Evolutionary conservation across 2,113 vertebrate genomes (phyloP), one percentile per base, ranked within the genome.

Genomic region (rat (Rattus norvegicus)): DNA sequence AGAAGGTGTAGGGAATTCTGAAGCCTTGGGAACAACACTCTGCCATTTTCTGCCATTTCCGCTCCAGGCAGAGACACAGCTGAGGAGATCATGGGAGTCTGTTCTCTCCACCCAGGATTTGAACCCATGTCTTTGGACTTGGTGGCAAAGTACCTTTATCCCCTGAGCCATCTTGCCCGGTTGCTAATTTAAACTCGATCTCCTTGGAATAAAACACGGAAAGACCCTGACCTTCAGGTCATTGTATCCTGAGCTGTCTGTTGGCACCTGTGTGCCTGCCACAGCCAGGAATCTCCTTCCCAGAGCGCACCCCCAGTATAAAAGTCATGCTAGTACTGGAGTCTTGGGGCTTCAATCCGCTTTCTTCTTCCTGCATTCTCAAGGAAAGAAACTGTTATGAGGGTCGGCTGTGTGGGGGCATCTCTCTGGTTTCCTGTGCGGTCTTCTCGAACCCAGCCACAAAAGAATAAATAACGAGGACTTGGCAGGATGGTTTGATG

Each of bases 401-500:
- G 92, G 36, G 19, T 19, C 16, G 56, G 26, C n/a, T 11, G 72
- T 67, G 26, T 69, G 22, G 10, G n/a, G 11, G 39, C 80, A 30
- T 80, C 56, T 72, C 90, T 63, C 12, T 30, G n/a, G 33, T 70
- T 86, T 73, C 70, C 90, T 30, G 0, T 7, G 30, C 69, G 63
- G 43, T 54, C 90, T 92, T 90, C 24, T 89, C 67, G 47, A 79
- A 85, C 85, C 80, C 16, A 90, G 49, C 43, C 93, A 83, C 84
- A 88, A 36, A 52, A 90, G 95, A 95, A 90, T 87, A 91, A 81
- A 63, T 43, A 80, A 95, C 49, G 72, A 61, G 88, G 54, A 0
- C 69, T 80, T 91, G 77, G 69, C 87, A 84, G 92, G 63, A 63
- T 56, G 86, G 97, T 93, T 88, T 90, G 91, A 94, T 95, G 36